Evolutionary conservation across 2,797 vertebrate species (phyloP), one percentile per base, ranked within the genome.

Genomic region (Tadarida brasiliensis): DNA sequence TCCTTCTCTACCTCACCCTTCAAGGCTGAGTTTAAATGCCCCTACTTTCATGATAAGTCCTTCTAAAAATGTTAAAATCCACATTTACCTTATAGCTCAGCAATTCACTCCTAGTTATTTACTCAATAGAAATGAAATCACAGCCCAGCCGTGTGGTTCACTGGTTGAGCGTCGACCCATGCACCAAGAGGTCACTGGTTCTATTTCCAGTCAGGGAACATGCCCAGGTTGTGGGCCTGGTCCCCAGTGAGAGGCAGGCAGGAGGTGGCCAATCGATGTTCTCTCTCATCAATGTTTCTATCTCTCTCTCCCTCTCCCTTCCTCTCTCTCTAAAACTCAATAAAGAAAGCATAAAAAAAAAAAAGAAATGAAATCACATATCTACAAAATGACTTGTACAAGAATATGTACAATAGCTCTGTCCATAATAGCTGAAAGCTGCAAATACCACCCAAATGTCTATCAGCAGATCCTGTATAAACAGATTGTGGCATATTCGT

Each of bases 101-200:
- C 12, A 63, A 26, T 84, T 82, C 28, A 76, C 28, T 83, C 65
- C n/a, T 80, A 28, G 3, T 39, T 87, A 56, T 90, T 95, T 94
- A 68, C 11, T 51, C 56, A 77, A 1, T 47, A 44, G 51, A 94
- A 82, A 68, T 68, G 7, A 76, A 81, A 7, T 90, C 17, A 7
- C 30, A 20, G n/a, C n/a, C n/a, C n/a, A n/a, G n/a, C n/a, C n/a
- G n/a, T n/a, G n/a, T n/a, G n/a, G n/a, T n/a, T n/a, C n/a, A n/a
- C n/a, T n/a, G n/a, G n/a, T n/a, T n/a, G n/a, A n/a, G n/a, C n/a
- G n/a, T n/a, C n/a, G n/a, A n/a, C n/a, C n/a, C n/a, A n/a, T n/a
- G n/a, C n/a, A n/a, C n/a, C n/a, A n/a, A n/a, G n/a, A n/a, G n/a
- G n/a, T n/a, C n/a, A n/a, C n/a, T n/a, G n/a, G n/a, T n/a, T n/a